phyloP scores from a whole-genome alignment of 2,888 invertebrate genomes.

The Nephrocerus scutellatus region DNA sequence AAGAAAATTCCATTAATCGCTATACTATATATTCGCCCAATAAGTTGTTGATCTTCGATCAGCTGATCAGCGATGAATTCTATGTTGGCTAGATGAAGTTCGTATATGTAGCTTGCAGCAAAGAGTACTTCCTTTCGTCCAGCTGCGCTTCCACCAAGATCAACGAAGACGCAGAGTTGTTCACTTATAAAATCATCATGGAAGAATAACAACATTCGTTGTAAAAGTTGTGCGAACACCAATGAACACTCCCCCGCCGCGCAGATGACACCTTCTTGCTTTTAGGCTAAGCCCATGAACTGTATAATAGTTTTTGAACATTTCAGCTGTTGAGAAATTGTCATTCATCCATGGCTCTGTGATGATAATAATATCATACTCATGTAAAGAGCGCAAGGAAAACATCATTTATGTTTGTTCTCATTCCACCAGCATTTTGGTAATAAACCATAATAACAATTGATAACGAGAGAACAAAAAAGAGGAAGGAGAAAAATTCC shows the following conservation, averaged over 20 bases:
- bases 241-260: constrained; percentile 4
- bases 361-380: constrained; percentile 5
- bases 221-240: neutral
- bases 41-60: no score
- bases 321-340: neutral
- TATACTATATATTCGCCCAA: no score
- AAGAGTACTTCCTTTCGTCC: neutral
- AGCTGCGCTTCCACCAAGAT: neutral
- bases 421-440: constrained; percentile 8
- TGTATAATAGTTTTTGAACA: constrained; percentile 2
- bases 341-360: constrained; percentile 7
- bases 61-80: no score
- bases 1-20: no score
- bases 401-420: constrained; percentile 4
- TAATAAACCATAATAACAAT: constrained; percentile 1
- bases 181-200: constrained; percentile 3
- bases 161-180: constrained; percentile 3
- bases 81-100: no score
- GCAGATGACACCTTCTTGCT: neutral
- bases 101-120: constrained; percentile 2
- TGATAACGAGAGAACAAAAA: constrained; percentile 4
- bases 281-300: constrained; percentile 3
- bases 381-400: constrained; percentile 5
- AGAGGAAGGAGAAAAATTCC: constrained; percentile 1
- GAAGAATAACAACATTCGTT: neutral